These are phyloP conservation scores for Phyto melanocephala DNA, from an alignment of 2,888 invertebrate genomes.

Conservation along the genomic window DNA sequence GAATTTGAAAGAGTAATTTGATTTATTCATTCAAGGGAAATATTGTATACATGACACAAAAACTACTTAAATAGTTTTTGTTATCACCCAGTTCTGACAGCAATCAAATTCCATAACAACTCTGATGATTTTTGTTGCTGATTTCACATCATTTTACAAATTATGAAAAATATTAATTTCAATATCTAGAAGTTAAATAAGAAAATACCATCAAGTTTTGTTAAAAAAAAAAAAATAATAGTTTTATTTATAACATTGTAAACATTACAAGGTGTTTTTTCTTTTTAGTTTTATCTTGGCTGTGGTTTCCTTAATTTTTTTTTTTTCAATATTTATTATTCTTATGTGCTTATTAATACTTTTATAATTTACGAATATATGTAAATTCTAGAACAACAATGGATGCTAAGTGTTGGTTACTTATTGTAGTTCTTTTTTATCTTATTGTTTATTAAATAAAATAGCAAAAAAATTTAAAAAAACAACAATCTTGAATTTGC, in stretches of 20 bases:
- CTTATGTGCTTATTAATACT: constrained; percentile 24
- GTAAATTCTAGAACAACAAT: constrained; percentile 43
- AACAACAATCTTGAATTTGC: constrained; percentile 3
- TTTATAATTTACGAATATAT: constrained; percentile 35
- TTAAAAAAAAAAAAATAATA: background rate
- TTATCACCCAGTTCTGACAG: no score
- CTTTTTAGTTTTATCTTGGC: background rate
- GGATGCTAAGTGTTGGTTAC: constrained; percentile 21
- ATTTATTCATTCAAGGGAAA: no score
- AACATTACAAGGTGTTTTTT: constrained; percentile 5
- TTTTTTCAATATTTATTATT: background rate
- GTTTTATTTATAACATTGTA: background rate
- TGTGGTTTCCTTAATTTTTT: constrained; percentile 3
- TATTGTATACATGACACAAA: no score
- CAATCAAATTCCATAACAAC: no score
- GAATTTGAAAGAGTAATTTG: no score
- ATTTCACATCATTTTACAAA: background rate
- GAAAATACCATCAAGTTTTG: no score
- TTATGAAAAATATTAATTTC: background rate
- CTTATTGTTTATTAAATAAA: constrained; percentile 34
- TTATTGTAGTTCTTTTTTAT: background rate
- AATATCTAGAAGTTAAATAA: background rate
- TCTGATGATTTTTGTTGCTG: no score
- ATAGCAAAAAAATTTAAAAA: constrained; percentile 16
- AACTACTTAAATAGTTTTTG: no score